phyloP scores from a whole-genome alignment of 2,113 vertebrate genomes.

The Irena cyanogastra region DNA sequence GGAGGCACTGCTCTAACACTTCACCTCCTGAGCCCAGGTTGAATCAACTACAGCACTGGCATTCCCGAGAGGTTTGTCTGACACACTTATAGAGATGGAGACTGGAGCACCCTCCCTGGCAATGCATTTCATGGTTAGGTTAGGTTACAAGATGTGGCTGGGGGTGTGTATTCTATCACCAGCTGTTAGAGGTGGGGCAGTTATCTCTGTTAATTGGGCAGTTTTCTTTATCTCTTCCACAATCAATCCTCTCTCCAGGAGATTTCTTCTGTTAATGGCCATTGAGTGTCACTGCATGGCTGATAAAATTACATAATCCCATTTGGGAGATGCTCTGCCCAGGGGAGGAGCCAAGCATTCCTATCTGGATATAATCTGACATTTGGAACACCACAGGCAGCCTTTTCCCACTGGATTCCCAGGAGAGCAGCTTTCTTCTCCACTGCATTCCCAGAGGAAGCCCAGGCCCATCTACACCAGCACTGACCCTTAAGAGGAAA shows the following conservation, averaged over 20 bases:
- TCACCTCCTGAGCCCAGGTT: background rate
- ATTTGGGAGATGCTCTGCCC: fast-evolving
- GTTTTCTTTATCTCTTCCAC: background rate
- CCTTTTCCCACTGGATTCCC: background rate
- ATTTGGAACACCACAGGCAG: background rate
- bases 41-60: background rate
- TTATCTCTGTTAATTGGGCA: background rate
- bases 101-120: background rate
- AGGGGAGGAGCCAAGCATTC: background rate
- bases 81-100: background rate
- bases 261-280: background rate
- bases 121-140: background rate
- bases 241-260: background rate
- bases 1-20: background rate
- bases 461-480: too few species aligned
- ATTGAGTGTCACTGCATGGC: background rate
- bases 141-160: background rate
- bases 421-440: too few species aligned
- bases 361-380: background rate
- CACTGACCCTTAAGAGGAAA: too few species aligned
- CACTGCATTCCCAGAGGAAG: too few species aligned
- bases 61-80: background rate
- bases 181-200: background rate
- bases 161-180: background rate
- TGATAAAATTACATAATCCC: background rate